phyloP scores from a whole-genome alignment of 1,140 invertebrate genomes.

The Drosophila biarmipes region DNA sequence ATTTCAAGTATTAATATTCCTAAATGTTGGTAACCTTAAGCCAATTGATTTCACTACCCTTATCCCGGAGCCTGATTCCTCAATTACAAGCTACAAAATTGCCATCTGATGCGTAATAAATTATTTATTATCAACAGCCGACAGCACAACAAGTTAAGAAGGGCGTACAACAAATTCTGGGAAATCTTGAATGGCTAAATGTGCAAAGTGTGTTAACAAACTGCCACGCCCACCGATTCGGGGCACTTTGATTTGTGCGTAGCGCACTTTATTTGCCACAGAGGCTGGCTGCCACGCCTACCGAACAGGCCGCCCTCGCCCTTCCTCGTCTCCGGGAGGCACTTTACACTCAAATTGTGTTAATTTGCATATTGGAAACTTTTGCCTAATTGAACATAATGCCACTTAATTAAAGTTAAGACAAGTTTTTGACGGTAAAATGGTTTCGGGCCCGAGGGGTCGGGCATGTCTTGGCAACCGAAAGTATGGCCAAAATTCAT shows the following conservation, averaged over 20 bases:
- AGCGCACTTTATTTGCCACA: slow-evolving; percentile 62
- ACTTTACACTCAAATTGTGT: slow-evolving; percentile 68
- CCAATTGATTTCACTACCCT: background rate
- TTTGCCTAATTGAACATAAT: slow-evolving; percentile 82
- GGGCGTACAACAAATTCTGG: background rate
- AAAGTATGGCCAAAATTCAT: slow-evolving; percentile 65
- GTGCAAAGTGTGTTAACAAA: slow-evolving; percentile 37
- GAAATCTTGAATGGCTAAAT: slow-evolving; percentile 15
- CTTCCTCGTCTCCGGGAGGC: background rate
- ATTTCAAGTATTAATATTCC: background rate
- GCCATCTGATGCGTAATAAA: slow-evolving; percentile 27
- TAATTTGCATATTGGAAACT: slow-evolving; percentile 81
- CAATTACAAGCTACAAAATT: slow-evolving; percentile 7
- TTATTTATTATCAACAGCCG: slow-evolving; percentile 21
- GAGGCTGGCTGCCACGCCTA: slow-evolving; percentile 28
- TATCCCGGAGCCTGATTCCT: background rate
- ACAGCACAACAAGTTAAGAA: background rate
- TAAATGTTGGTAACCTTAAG: too few species aligned
- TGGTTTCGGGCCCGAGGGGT: slow-evolving; percentile 9
- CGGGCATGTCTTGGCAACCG: slow-evolving; percentile 43
- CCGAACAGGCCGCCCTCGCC: background rate
- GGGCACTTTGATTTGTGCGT: slow-evolving; percentile 67
- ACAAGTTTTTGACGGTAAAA: slow-evolving; percentile 59
- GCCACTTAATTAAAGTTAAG: slow-evolving; percentile 80
- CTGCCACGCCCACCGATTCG: slow-evolving; percentile 25